phyloP scores from a whole-genome alignment of 2,888 invertebrate genomes.

The Hypolimnas misippus region DNA sequence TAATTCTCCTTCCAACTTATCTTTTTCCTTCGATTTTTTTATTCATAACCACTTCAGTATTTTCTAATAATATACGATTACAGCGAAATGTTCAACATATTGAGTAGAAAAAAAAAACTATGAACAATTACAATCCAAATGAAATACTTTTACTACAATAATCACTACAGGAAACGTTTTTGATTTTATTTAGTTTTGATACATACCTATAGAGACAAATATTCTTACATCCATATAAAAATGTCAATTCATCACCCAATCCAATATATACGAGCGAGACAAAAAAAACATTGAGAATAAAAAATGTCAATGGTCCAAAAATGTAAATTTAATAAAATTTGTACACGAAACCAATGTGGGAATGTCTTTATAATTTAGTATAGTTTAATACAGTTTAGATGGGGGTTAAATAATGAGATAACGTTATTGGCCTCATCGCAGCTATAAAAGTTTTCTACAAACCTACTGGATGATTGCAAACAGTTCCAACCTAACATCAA shows the following conservation, averaged over 20 bases:
- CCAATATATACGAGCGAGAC: slow-evolving; percentile 12
- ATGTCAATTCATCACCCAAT: neutral
- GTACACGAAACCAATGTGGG: slow-evolving; percentile 50
- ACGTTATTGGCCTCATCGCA: slow-evolving; percentile 70
- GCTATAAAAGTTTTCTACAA: slow-evolving; percentile 73
- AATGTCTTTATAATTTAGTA: slow-evolving; percentile 61
- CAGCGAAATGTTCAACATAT: neutral
- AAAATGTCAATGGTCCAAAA: slow-evolving; percentile 26
- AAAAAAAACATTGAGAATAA: slow-evolving; percentile 8
- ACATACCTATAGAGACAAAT: too few species aligned
- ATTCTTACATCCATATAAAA: neutral
- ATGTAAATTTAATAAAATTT: slow-evolving; percentile 22
- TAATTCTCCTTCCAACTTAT: neutral
- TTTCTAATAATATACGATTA: neutral
- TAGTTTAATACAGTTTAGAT: slow-evolving; percentile 36
- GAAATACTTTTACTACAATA: too few species aligned
- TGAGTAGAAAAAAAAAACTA: neutral
- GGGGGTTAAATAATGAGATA: slow-evolving; percentile 41
- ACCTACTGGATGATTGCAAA: slow-evolving; percentile 72
- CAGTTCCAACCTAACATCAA: slow-evolving; percentile 29
- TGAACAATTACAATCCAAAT: too few species aligned
- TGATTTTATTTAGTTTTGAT: too few species aligned
- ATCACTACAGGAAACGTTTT: too few species aligned
- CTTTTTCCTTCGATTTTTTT: too few species aligned
- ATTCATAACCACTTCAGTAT: neutral